A percentile compares a stretch with the other conserved stretches of the same genome.
Conservation (phyloP, 1,140 invertebrate genomes). For the Trissolcus basalis region DNA sequence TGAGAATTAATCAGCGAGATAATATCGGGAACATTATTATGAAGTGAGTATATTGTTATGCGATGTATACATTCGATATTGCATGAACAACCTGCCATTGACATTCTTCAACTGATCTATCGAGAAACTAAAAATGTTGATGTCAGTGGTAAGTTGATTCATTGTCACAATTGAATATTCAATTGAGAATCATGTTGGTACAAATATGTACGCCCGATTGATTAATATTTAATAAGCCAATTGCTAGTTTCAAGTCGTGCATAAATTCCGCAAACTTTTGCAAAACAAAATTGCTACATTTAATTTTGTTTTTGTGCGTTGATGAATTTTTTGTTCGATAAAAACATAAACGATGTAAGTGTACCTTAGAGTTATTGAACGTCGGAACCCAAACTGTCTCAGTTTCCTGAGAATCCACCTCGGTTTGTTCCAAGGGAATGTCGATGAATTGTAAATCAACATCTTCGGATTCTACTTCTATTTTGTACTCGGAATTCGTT, state of each 20-base stretch:
- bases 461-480: conserved; percentile 22
- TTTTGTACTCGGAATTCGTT: conserved; percentile 31
- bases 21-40: conserved; percentile 23
- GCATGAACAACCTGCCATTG: not conserved
- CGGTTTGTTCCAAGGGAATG: conserved; percentile 28
- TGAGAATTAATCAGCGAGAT: conserved; percentile 12
- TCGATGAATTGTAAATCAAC: conserved; percentile 39
- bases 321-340: too few species aligned
- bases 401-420: conserved; percentile 24
- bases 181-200: too few species aligned
- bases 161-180: too few species aligned
- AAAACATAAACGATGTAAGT: not conserved
- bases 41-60: conserved; percentile 12
- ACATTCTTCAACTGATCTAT: not conserved
- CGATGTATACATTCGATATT: not conserved
- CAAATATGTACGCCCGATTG: too few species aligned
- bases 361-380: conserved; percentile 40
- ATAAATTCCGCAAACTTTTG: too few species aligned
- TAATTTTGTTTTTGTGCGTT: too few species aligned
- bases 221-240: too few species aligned
- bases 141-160: too few species aligned
- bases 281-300: too few species aligned
- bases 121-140: too few species aligned
- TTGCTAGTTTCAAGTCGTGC: too few species aligned
- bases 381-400: conserved; percentile 49